phyloP scores from a whole-genome alignment of 2,113 vertebrate genomes.

The Syrmaticus mikado region DNA sequence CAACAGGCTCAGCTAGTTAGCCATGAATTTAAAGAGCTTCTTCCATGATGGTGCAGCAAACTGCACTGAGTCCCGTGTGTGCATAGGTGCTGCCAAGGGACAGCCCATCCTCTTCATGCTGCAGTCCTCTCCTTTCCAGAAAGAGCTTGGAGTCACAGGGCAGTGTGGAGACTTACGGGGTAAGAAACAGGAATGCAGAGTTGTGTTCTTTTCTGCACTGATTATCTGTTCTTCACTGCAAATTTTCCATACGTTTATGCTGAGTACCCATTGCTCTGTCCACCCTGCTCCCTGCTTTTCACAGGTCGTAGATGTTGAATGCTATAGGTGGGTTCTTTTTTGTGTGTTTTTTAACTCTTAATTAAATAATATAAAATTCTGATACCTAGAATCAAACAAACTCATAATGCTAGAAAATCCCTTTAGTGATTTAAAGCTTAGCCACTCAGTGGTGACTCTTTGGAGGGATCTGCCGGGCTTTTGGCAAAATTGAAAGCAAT shows the following conservation, averaged over 20 bases:
- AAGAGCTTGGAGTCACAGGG: not conserved
- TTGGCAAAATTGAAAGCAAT: not conserved
- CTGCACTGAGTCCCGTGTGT: not conserved
- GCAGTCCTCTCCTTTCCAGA: not conserved
- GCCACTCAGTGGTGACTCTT: not conserved
- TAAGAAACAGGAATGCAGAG: not conserved
- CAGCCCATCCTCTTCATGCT: not conserved
- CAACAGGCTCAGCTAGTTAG: not conserved
- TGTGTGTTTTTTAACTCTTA: not conserved
- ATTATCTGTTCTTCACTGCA: not conserved
- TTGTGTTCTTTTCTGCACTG: not conserved
- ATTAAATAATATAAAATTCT: not conserved
- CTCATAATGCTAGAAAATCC: not conserved
- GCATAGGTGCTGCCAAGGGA: accelerated
- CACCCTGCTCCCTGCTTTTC: not conserved
- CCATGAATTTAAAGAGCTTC: not conserved
- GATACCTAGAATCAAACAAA: not conserved
- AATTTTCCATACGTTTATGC: not conserved
- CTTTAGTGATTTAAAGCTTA: not conserved
- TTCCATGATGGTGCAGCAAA: not conserved
- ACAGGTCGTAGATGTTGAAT: not conserved
- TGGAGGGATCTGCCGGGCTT: not conserved
- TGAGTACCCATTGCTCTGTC: not conserved
- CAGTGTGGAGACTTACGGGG: not conserved
- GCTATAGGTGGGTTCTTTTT: not conserved